Evolutionary conservation across 2,113 vertebrate species (phyloP).

Genomic region (Pachyramphus minor): DNA sequence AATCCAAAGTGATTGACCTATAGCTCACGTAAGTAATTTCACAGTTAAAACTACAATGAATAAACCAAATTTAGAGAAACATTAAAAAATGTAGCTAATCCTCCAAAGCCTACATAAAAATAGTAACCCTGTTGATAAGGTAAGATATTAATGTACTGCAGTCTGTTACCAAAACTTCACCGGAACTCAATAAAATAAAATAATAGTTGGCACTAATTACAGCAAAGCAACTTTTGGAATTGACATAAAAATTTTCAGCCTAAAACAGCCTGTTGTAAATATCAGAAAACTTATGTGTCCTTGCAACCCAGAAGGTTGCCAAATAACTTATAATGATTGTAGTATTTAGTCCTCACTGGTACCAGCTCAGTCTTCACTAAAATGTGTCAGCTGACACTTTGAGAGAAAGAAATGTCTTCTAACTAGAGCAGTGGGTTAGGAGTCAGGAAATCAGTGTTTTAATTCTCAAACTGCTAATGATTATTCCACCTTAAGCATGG

Average conservation of each 20-base stretch:
- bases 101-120: background rate
- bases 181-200: background rate
- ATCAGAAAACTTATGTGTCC: background rate
- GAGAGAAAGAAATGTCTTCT: background rate
- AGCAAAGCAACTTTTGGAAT: background rate
- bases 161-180: background rate
- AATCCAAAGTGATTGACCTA: background rate
- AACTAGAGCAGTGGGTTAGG: background rate
- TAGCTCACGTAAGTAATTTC: background rate
- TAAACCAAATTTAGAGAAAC: background rate
- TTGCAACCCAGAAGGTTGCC: background rate
- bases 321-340: background rate
- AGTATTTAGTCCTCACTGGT: background rate
- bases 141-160: background rate
- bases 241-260: background rate
- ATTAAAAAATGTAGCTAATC: background rate
- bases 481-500: background rate
- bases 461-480: background rate
- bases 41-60: background rate
- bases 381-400: background rate
- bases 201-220: background rate
- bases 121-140: background rate
- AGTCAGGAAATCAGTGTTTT: background rate
- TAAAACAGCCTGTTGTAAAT: background rate
- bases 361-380: background rate